Base-by-base conservation (phyloP, 2,888 invertebrate species). In the Lepetodrilus schrolli region DNA sequence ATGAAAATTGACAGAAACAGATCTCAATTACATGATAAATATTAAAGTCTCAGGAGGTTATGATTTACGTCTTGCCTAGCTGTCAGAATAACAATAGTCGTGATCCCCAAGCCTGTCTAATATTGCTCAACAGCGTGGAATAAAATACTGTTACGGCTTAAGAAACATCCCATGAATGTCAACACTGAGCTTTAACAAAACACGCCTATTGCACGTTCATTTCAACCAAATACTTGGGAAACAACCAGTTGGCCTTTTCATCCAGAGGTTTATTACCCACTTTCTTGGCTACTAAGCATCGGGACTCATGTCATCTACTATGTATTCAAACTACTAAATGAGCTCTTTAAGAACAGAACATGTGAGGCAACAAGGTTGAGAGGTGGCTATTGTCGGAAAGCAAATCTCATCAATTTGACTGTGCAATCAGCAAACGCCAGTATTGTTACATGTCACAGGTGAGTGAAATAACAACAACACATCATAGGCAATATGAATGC, bases 241-340 rank as follows among this genome's bases (percentile, higher is more conserved):
- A 58, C 58, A 58, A 58, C 58, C 58, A 58, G 58, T 58, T 58
- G 58, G 58, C 17, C 30, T 30, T 7, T 58, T 58, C 58, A 58
- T 23, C 34, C 30, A 30, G 34, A 34, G 58, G 58, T 58, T 58
- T 58, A 58, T 30, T 30, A 34, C 26, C 23, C 30, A 58, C 58
- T 58, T 58, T 58, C 58, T 58, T 34, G 7, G 34, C 58, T 58
- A 58, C 58, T 58, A 58, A n/a, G 34, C 58, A 58, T 58, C 58
- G 34, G 34, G 58, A 23, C 58, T 34, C 34, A 17, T 58, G 58
- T 58, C 58, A 58, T 30, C 26, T 58, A 58, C 34, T 58, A 23
- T 58, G 58, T 58, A 58, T 17, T n/a, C 58, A 58, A 43, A 58
- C 58, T 58, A 58, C 34, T 58, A 58, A 34, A 58, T 10, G 58